Evolutionary conservation across 2,888 invertebrate genomes (phyloP).

Genomic region (Cybosia mesomella): DNA sequence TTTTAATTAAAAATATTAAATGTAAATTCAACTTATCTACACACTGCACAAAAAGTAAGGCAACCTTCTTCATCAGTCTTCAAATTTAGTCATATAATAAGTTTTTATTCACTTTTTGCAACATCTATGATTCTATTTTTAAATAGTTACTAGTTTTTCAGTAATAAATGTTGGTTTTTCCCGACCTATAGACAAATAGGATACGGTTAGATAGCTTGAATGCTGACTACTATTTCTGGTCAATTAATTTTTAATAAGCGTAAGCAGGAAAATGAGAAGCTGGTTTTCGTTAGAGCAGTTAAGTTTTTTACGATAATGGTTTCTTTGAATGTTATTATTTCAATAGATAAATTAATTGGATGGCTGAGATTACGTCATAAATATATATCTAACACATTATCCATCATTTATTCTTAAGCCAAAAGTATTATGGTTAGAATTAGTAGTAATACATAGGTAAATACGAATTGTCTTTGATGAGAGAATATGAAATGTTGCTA

Average conservation of each 20-base stretch:
- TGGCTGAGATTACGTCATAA: not conserved
- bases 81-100: not conserved
- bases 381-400: too few species aligned
- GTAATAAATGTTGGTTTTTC: not conserved
- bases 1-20: not conserved
- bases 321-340: not conserved
- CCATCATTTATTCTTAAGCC: too few species aligned
- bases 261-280: not conserved
- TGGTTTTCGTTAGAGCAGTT: not conserved
- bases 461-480: too few species aligned
- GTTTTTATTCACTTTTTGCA: conserved; percentile 1
- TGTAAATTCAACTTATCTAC: not conserved
- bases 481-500: too few species aligned
- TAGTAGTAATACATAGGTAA: too few species aligned
- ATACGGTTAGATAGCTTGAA: not conserved
- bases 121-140: not conserved
- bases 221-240: not conserved
- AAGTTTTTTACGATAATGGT: not conserved
- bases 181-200: conserved; percentile 1
- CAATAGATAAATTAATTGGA: not conserved
- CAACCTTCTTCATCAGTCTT: not conserved
- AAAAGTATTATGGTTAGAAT: too few species aligned
- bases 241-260: not conserved
- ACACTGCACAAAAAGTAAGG: not conserved
- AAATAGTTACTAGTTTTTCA: not conserved